Conservation (phyloP, 2,888 invertebrate species). For the Hydrotaea diabolus region DNA sequence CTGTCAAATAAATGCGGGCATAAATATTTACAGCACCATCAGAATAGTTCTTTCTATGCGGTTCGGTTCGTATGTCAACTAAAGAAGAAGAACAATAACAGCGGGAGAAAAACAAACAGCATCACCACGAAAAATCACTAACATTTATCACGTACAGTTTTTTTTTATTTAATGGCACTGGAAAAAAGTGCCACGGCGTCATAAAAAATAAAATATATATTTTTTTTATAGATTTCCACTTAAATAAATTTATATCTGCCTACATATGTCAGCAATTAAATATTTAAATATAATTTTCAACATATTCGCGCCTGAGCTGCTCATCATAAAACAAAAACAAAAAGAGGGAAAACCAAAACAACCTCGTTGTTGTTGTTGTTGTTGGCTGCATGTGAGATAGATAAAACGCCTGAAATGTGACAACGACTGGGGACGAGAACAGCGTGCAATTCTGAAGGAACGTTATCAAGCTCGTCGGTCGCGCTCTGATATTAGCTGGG, state of each 20-base stretch:
- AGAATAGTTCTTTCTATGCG: no score
- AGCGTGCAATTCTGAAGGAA: background rate
- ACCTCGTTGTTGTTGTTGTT: background rate
- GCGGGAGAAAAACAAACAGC: background rate
- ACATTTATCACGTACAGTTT: background rate
- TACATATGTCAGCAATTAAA: constrained; percentile 44
- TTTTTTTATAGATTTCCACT: constrained; percentile 15
- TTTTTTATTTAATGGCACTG: background rate
- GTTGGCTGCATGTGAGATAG: background rate
- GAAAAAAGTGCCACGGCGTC: no score
- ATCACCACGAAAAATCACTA: background rate
- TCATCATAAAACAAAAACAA: background rate
- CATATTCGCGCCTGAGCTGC: background rate
- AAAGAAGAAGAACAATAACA: no score
- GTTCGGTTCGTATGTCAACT: no score
- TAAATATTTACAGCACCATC: background rate
- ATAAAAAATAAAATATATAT: background rate
- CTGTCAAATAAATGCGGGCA: background rate
- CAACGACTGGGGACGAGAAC: background rate
- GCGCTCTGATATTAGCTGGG: background rate
- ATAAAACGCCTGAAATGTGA: background rate
- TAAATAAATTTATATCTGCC: constrained; percentile 1
- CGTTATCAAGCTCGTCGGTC: background rate
- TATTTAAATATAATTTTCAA: constrained; percentile 41
- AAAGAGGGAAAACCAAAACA: background rate